Evolutionary conservation across 2,888 invertebrate species (phyloP), one percentile per base, ranked within the genome.

Genomic region (Eupithecia inturbata): DNA sequence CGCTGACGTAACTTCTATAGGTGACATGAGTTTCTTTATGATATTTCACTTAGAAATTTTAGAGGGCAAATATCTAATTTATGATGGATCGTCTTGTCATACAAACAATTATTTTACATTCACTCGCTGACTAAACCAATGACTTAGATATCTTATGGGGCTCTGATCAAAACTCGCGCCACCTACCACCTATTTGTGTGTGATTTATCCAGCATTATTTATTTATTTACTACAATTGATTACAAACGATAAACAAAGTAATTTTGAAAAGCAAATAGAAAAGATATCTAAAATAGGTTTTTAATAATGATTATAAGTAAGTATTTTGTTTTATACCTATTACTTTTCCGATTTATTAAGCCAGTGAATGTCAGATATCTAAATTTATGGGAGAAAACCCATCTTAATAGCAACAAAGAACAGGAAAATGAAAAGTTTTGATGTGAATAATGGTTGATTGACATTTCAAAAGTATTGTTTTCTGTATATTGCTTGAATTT

Each of bases 1-100:
- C 88, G 31, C 57, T 70, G 72, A 89, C 88, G 85, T 82, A 85
- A 84, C 84, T 83, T 80, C 82, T 76, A n/a, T n/a, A 80, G 71
- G 66, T 68, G 72, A 68, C 75, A 72, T 64, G 64, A 64, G 45
- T 41, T 53, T 31, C 31, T 64, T 60, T 60, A 62, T 49, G 33
- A 71, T 69, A 71, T 67, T 68, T 64, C n/a, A 67, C 28, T 63
- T 19, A 19, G 22, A 33, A 66, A 41, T 16, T 57, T 60, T 68
- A n/a, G 6, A 41, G 16, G 41, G 57, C n/a, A 5, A 68, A n/a
- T n/a, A n/a, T n/a, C n/a, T n/a, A 67, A 62, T 28, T 12, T 10
- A 16, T 2, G 36, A 36, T 53, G 22, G 4, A 53, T 10, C 22
- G 1, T 53, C 22, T 49, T 49, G n/a, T n/a, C n/a, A 45, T 45